These are phyloP conservation scores for Hirudinaria manillensis DNA, from an alignment of 2,888 invertebrate genomes.

Conservation along the genomic window DNA sequence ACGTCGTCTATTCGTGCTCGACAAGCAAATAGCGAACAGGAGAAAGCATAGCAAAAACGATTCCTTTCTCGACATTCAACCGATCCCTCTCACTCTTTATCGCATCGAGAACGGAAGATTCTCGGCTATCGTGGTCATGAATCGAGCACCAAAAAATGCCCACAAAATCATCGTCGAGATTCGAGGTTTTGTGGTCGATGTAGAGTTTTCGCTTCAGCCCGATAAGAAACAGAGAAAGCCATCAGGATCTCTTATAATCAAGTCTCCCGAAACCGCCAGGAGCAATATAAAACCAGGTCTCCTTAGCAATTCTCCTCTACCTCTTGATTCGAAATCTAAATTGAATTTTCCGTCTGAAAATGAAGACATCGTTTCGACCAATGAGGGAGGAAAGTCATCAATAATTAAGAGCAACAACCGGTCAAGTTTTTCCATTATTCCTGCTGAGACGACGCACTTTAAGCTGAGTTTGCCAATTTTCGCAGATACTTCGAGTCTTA, in stretches of 20 bases:
- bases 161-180: slow-evolving; percentile 13
- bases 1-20: background rate
- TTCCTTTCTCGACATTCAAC: background rate
- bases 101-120: slow-evolving; percentile 10
- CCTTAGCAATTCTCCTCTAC: no score
- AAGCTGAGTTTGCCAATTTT: slow-evolving; percentile 15
- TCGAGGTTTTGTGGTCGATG: slow-evolving; percentile 1
- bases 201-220: background rate
- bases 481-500: slow-evolving; percentile 4
- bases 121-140: background rate
- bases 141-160: background rate
- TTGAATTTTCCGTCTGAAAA: no score
- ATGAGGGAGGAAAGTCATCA: no score
- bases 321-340: no score
- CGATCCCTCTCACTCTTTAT: slow-evolving; percentile 6
- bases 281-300: no score
- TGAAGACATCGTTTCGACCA: no score
- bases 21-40: background rate
- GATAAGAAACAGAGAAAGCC: background rate
- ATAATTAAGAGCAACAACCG: no score
- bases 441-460: background rate
- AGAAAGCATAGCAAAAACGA: background rate
- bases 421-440: no score
- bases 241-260: no score
- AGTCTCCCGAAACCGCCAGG: no score